Conservation (phyloP, 92 coral and sea anemone species). For the Paramuricea clavata region DNA sequence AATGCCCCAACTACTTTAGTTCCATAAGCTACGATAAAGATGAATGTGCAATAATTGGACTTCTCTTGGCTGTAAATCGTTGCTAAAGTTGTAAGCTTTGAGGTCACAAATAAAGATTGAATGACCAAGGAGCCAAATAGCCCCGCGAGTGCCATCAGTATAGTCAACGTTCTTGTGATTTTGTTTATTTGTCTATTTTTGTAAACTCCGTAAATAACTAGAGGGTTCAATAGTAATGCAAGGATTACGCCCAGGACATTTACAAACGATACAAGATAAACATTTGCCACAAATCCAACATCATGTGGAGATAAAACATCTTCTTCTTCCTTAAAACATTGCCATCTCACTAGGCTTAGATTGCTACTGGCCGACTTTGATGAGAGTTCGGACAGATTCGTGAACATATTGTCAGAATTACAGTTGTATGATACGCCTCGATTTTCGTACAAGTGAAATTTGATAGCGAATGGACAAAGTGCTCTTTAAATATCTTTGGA, state of each 20-base stretch:
- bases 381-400: too few species aligned
- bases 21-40: slow-evolving; percentile 63
- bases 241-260: not conserved
- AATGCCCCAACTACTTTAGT: not conserved
- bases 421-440: too few species aligned
- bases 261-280: not conserved
- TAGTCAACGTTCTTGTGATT: not conserved
- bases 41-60: slow-evolving; percentile 87
- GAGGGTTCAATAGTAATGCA: not conserved
- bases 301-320: not conserved
- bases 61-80: too few species aligned
- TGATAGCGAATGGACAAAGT: too few species aligned
- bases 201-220: not conserved
- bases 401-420: too few species aligned
- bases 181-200: not conserved
- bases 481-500: too few species aligned
- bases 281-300: not conserved
- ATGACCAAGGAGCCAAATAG: not conserved
- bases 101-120: not conserved
- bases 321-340: not conserved
- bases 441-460: too few species aligned
- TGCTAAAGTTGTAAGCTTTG: not conserved
- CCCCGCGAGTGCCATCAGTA: not conserved
- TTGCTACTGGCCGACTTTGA: too few species aligned
- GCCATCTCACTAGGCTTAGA: not conserved